These are phyloP conservation scores for Lagopus leucura DNA, from an alignment of 2,113 vertebrate species.

Conservation along the genomic window DNA sequence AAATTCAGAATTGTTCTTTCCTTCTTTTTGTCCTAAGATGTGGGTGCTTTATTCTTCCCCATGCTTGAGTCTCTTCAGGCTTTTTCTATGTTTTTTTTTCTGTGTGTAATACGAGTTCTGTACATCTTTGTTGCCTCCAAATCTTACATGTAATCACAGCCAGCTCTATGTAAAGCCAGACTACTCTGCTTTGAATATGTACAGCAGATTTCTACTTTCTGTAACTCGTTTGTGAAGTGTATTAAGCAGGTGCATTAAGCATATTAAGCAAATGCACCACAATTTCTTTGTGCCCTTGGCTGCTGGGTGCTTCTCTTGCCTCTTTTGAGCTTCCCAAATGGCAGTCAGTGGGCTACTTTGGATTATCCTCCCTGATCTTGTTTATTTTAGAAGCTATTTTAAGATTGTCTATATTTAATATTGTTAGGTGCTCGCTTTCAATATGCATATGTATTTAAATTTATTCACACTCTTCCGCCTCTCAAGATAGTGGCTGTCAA, in stretches of 20 bases:
- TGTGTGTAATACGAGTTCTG: not conserved
- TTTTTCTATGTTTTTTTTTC: not conserved
- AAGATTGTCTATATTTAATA: not conserved
- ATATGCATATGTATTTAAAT: conserved; percentile 54
- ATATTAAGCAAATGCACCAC: not conserved
- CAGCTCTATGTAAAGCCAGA: not conserved
- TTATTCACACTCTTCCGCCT: conserved; percentile 14
- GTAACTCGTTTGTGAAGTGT: not conserved
- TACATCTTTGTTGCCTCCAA: not conserved
- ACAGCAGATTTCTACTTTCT: not conserved
- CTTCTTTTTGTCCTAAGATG: not conserved
- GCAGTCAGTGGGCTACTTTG: not conserved
- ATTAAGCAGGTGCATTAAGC: not conserved
- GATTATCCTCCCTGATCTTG: not conserved
- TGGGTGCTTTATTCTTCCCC: not conserved
- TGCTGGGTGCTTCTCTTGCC: not conserved
- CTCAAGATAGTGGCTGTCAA: not conserved
- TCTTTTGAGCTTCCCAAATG: not conserved
- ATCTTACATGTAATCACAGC: not conserved
- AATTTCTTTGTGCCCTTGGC: not conserved
- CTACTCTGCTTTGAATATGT: not conserved
- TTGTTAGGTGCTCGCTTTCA: not conserved
- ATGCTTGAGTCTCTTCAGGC: not conserved
- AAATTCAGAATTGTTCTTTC: not conserved
- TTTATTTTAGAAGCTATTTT: not conserved